Evolutionary conservation across 1,140 invertebrate genomes (phyloP).

Genomic region (Papilio polytes): DNA sequence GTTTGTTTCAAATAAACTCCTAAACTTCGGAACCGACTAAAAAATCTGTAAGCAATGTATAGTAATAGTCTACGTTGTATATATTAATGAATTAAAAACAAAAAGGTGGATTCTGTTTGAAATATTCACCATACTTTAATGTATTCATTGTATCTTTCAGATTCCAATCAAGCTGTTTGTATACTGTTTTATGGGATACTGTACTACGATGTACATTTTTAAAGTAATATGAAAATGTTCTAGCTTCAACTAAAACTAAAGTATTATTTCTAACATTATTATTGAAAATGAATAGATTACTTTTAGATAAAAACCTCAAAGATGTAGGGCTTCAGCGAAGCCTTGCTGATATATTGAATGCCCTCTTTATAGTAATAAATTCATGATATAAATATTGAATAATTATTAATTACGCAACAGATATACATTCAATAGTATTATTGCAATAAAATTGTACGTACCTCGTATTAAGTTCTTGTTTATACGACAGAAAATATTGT

Average conservation of each 20-base stretch:
- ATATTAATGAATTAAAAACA: no score
- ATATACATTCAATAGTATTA: not conserved
- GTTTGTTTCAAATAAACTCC: not conserved
- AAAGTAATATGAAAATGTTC: no score
- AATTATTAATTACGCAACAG: not conserved
- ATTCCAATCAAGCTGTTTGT: no score
- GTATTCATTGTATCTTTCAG: no score
- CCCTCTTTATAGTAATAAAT: not conserved
- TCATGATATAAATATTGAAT: not conserved
- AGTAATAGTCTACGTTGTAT: no score
- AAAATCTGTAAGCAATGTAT: not conserved
- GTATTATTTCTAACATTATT: not conserved
- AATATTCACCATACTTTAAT: no score
- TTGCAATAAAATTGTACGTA: not conserved
- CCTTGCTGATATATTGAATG: not conserved
- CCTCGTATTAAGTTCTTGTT: slow-evolving; percentile 7
- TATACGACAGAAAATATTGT: not conserved
- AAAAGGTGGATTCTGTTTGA: no score
- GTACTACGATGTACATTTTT: no score
- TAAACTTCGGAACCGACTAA: not conserved
- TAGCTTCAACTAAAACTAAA: no score
- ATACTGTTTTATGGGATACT: no score
- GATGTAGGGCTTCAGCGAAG: slow-evolving; percentile 21
- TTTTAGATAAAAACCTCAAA: not conserved
- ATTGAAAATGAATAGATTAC: not conserved